Percentiles rank a stretch among this genome's conserved stretches.
Conservation (phyloP, 2,797 vertebrate genomes). For the Morus bassanus region DNA sequence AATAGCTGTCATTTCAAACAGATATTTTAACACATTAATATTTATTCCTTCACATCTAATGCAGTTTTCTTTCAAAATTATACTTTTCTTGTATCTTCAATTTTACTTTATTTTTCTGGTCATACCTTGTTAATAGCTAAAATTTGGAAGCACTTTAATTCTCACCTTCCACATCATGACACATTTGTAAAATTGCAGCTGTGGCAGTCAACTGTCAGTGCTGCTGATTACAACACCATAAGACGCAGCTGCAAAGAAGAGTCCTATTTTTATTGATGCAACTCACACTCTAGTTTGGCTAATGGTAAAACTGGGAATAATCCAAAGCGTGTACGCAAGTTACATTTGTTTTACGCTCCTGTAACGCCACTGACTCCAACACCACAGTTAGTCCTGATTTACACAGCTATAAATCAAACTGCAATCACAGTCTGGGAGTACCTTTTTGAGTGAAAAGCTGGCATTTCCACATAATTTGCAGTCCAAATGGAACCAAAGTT, state of each 20-base stretch:
- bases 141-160: background rate
- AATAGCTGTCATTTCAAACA: background rate
- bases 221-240: fast-evolving
- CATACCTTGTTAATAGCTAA: background rate
- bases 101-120: background rate
- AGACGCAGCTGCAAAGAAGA: background rate
- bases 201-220: background rate
- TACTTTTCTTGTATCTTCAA: background rate
- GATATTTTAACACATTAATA: background rate
- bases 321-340: fast-evolving
- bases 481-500: background rate
- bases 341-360: background rate
- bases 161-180: background rate
- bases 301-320: background rate
- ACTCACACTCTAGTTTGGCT: background rate
- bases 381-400: background rate
- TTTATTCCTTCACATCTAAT: background rate
- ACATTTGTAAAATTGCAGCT: background rate
- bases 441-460: background rate
- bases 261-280: background rate
- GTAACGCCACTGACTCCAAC: background rate
- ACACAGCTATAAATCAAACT: background rate
- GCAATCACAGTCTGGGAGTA: background rate
- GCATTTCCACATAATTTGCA: background rate
- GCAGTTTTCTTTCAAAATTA: background rate